Conservation (phyloP, 2,113 vertebrate genomes). For the Cyphomyrus discorhynchus region DNA sequence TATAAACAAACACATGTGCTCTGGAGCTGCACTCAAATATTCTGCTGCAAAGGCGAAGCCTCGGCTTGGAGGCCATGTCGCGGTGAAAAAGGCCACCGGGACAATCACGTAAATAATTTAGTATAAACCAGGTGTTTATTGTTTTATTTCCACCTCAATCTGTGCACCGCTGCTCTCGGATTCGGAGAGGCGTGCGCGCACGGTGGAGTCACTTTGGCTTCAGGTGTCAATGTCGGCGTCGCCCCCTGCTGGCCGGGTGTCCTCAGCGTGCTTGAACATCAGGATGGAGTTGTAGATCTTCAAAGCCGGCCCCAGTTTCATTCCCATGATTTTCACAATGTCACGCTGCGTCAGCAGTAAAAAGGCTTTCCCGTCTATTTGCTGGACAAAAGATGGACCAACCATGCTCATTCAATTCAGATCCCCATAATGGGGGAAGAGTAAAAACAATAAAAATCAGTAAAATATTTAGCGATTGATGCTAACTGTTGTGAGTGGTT, state of each 20-base stretch:
- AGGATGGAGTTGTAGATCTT: conserved; percentile 72
- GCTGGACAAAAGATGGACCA: conserved; percentile 38
- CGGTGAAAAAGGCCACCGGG: not conserved
- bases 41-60: conserved; percentile 30
- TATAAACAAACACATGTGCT: conserved; percentile 11
- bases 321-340: conserved; percentile 66
- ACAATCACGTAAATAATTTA: not conserved
- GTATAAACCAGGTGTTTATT: not conserved
- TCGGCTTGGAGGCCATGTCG: not conserved
- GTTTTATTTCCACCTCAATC: not conserved
- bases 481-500: not conserved
- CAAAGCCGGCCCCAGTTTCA: conserved; percentile 66
- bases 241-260: conserved; percentile 37
- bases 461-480: not conserved
- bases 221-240: conserved; percentile 32
- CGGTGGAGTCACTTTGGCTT: conserved; percentile 15
- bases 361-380: conserved; percentile 67
- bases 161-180: not conserved
- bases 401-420: not conserved
- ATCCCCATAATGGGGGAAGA: not conserved
- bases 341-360: conserved; percentile 65
- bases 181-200: not conserved
- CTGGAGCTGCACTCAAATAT: conserved; percentile 9
- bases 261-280: conserved; percentile 62
- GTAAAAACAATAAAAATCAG: not conserved